A percentile compares a stretch with the other conserved stretches of the same genome.
Evolutionary conservation across 2,797 vertebrate genomes (phyloP).

Genomic region (Poeciliopsis presidionis): DNA sequence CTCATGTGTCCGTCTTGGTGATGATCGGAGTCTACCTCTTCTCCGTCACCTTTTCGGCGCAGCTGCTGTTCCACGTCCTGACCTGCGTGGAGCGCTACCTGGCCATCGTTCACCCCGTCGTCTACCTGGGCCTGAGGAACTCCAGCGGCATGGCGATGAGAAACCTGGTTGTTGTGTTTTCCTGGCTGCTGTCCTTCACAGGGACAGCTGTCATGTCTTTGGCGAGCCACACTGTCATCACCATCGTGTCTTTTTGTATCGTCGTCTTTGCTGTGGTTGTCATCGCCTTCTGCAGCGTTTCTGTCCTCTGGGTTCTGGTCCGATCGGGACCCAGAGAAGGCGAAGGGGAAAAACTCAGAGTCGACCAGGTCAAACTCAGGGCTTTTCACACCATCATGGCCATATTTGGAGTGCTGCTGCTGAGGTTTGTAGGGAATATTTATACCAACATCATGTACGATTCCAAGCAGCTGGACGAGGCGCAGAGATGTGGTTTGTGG

Average conservation of each 20-base stretch:
- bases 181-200: slow-evolving; percentile 7
- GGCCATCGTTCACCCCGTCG: slow-evolving; percentile 13
- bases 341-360: too few species aligned
- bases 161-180: not conserved
- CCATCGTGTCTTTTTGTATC: not conserved
- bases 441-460: too few species aligned
- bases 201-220: not conserved
- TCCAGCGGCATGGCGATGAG: not conserved
- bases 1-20: not conserved
- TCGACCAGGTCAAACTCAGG: not conserved
- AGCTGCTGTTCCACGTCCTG: slow-evolving; percentile 17
- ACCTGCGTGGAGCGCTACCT: slow-evolving; percentile 20
- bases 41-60: not conserved
- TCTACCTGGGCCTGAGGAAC: slow-evolving; percentile 3
- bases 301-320: slow-evolving; percentile 2
- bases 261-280: not conserved
- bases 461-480: not conserved
- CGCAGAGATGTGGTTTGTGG: not conserved
- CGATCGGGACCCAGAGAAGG: not conserved
- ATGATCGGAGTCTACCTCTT: not conserved
- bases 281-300: not conserved
- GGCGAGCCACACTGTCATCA: too few species aligned
- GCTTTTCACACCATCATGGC: not conserved
- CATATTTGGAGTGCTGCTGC: not conserved
- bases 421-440: not conserved